Conservation (phyloP, 2,113 vertebrate species). For the Phasianus colchicus region DNA sequence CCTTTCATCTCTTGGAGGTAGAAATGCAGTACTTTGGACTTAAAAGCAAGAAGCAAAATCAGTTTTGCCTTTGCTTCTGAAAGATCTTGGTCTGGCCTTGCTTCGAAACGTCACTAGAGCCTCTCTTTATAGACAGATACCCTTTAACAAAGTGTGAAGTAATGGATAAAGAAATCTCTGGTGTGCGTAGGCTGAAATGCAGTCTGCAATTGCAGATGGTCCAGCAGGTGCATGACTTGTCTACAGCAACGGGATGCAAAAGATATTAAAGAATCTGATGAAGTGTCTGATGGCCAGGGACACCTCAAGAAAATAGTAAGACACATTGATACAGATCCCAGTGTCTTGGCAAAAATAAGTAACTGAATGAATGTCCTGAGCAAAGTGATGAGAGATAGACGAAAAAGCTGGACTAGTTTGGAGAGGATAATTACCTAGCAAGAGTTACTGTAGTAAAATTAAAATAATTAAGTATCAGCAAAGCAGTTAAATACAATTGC, state of each 20-base stretch:
- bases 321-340: not conserved
- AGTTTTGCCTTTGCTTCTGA: not conserved
- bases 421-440: constrained; percentile 5
- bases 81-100: not conserved
- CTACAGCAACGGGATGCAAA: constrained; percentile 65
- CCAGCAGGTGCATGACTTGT: constrained; percentile 58
- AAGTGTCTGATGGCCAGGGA: constrained; percentile 63
- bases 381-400: not conserved
- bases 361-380: not conserved
- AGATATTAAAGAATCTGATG: constrained; percentile 66
- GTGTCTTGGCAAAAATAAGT: constrained; percentile 25
- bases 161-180: constrained; percentile 59
- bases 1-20: not conserved
- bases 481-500: not conserved
- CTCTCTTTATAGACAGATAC: not conserved
- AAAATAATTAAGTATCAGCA: not conserved
- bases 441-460: not conserved
- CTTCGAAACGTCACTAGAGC: not conserved
- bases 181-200: not conserved
- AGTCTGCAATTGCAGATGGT: constrained; percentile 44
- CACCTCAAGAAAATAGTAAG: constrained; percentile 51
- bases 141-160: constrained; percentile 35
- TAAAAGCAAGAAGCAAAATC: not conserved
- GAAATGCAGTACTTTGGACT: not conserved
- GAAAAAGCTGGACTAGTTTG: not conserved